Conservation (phyloP, 2,888 invertebrate species). For the Lasioglossum malachurum region DNA sequence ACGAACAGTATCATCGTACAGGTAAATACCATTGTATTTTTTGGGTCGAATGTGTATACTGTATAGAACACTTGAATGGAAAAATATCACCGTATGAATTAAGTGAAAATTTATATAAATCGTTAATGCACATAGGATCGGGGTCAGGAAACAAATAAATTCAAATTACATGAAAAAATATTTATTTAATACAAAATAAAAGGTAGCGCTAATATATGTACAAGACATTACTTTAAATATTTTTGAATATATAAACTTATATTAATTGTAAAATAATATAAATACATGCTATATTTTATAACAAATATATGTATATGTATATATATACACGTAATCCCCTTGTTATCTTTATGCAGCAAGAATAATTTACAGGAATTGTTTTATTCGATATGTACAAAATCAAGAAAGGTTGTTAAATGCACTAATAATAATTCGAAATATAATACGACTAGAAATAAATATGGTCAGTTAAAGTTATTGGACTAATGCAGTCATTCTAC, state of each 20-base stretch:
- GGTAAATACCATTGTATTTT: background rate
- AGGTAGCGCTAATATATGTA: constrained; percentile 69
- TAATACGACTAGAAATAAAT: constrained; percentile 36
- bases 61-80: background rate
- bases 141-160: constrained; percentile 79
- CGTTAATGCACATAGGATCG: constrained; percentile 49
- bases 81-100: background rate
- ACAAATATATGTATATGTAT: constrained; percentile 46
- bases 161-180: constrained; percentile 76
- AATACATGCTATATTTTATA: constrained; percentile 52
- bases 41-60: background rate
- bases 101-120: constrained; percentile 5
- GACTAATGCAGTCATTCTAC: constrained; percentile 28
- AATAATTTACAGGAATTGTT: constrained; percentile 36
- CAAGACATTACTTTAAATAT: constrained; percentile 60
- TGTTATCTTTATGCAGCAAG: constrained; percentile 46
- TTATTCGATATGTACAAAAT: constrained; percentile 13
- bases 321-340: constrained; percentile 42
- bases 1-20: background rate
- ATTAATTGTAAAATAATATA: constrained; percentile 60
- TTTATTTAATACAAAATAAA: constrained; percentile 82
- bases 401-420: constrained; percentile 25
- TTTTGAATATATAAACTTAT: constrained; percentile 55
- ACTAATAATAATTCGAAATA: constrained; percentile 24
- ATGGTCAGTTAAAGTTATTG: constrained; percentile 10